Evolutionary conservation across 2,888 invertebrate species (phyloP), one percentile per base, ranked within the genome.

Genomic region (Hydropsyche betteni): DNA sequence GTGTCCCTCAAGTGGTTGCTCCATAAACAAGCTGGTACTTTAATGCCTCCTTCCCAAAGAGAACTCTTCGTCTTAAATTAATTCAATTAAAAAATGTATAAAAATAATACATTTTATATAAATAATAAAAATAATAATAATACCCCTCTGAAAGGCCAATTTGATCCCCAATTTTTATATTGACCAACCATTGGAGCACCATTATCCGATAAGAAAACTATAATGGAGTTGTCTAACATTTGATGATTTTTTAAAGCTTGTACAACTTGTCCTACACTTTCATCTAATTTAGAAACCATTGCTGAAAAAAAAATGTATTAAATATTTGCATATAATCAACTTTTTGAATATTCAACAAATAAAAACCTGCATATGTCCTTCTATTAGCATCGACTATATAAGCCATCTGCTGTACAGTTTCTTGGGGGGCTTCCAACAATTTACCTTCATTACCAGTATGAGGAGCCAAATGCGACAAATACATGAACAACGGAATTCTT

Each of bases 181-280:
- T 88, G 81, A 0, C 94, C 95, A 75, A 88, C 86, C 0, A 94
- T 91, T 69, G 94, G 94, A 0, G 92, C 94, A 0, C 96, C 96
- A 83, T 97, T 97, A 83, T 97, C 98, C 10, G 95, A 93, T 80
- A 93, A 90, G 83, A 97, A 98, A 0, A 95, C 84, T 73, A 98
- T 88, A 68, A 98, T 90, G 0, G 95, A 93, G 82, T 97, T 92
- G 61, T 94, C 86, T 79, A 97, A 85, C 85, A 96, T 91, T 1
- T 88, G 87, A 76, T 89, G 90, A 0, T 88, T 83, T 72, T 89
- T 86, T 74, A 98, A 85, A 4, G 93, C 90, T 69, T 88, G 83
- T 0, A 95, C 88, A 12, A 97, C 89, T 52, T 90, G 88, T 0
- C 96, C 96, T 0, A 98, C 90, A 53, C 96, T 93, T 76, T 93